Conservation (phyloP, 1,140 invertebrate species). For the Cyphomyrmex costatus region DNA sequence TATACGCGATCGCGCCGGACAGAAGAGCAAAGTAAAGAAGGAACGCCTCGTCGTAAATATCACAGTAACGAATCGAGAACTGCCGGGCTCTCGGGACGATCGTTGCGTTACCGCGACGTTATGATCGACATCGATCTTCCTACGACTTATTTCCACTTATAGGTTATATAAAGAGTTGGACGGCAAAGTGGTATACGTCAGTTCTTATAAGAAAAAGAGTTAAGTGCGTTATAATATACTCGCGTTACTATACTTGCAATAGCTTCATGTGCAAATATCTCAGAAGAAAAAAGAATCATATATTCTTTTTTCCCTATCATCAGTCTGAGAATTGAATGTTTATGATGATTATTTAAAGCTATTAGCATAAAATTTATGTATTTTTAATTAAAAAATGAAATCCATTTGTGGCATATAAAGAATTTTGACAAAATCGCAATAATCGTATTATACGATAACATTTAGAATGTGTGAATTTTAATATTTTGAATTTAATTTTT, state of each 20-base stretch:
- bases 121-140: conserved; percentile 58
- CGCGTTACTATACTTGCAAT: neutral
- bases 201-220: conserved; percentile 6
- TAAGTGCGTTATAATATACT: conserved; percentile 3
- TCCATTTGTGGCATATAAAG: too few relatives aligned
- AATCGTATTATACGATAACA: too few relatives aligned
- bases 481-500: too few relatives aligned
- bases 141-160: conserved; percentile 36
- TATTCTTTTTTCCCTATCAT: too few relatives aligned
- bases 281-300: neutral
- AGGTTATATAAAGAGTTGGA: conserved; percentile 24
- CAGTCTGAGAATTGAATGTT: too few relatives aligned
- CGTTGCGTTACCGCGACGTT: conserved; percentile 50
- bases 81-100: conserved; percentile 22
- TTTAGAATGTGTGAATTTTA: too few relatives aligned
- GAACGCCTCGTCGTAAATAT: conserved; percentile 55
- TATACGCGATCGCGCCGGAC: conserved; percentile 60
- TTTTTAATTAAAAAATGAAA: too few relatives aligned
- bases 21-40: conserved; percentile 64
- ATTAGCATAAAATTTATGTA: too few relatives aligned
- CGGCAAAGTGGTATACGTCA: conserved; percentile 6
- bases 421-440: too few relatives aligned
- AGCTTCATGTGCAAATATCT: conserved; percentile 3
- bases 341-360: too few relatives aligned
- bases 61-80: conserved; percentile 60